These are phyloP conservation scores for Ptychadena robeensis DNA, from an alignment of 2,797 vertebrate species.

Conservation along the genomic window DNA sequence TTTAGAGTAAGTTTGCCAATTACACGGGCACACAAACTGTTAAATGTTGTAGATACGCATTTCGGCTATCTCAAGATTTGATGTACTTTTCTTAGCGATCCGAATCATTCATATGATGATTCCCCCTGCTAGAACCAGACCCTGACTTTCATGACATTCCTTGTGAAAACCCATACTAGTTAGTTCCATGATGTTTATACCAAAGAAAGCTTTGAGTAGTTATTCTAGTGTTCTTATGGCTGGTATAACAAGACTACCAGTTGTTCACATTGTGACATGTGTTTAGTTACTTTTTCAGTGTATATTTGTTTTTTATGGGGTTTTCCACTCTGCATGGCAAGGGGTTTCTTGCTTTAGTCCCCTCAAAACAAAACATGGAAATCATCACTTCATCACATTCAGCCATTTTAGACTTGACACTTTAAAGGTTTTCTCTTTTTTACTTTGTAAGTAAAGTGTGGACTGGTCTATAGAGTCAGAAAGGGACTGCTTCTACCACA, in stretches of 20 bases:
- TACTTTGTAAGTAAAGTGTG: too few species aligned
- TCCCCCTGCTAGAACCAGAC: conserved; percentile 57
- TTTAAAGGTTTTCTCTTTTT: too few species aligned
- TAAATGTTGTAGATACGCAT: conserved; percentile 58
- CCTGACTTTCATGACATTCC: conserved; percentile 70
- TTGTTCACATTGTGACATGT: background rate
- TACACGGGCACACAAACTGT: conserved; percentile 69
- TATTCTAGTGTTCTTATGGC: conserved; percentile 34
- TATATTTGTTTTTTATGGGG: background rate
- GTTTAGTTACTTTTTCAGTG: background rate
- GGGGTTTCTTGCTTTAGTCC: background rate
- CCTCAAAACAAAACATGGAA: too few species aligned
- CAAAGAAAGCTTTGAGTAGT: conserved; percentile 81
- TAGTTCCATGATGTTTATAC: conserved; percentile 78
- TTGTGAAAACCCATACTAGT: conserved; percentile 74
- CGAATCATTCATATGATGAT: conserved; percentile 67
- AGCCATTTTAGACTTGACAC: too few species aligned
- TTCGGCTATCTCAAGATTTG: conserved; percentile 62
- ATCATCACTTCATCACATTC: too few species aligned
- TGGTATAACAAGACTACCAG: conserved; percentile 59
- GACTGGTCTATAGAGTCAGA: too few species aligned
- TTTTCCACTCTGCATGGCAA: background rate
- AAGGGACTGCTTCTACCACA: too few species aligned
- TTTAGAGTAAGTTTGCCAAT: conserved; percentile 60
- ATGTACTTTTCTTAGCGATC: conserved; percentile 29